Conservation (phyloP, 2,113 vertebrate genomes). For the Spea multiplicata region DNA sequence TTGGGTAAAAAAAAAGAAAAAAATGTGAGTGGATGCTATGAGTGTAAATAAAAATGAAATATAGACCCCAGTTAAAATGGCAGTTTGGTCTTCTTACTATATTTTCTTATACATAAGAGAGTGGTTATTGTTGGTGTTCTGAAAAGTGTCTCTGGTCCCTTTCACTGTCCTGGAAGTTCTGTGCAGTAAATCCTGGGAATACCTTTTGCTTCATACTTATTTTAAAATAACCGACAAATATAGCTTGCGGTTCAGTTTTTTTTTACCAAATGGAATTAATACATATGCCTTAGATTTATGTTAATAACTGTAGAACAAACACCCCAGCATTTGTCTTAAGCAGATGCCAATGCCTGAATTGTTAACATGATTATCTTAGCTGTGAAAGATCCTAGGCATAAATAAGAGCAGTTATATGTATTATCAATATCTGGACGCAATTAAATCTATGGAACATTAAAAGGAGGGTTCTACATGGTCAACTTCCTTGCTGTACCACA, state of each 20-base stretch:
- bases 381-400: no score
- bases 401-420: neutral
- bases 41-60: neutral
- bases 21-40: neutral
- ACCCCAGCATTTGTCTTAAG: neutral
- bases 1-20: neutral
- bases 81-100: neutral
- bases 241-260: no score
- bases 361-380: neutral
- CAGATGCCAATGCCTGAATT: neutral
- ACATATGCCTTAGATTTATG: neutral
- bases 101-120: neutral
- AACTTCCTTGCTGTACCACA: neutral
- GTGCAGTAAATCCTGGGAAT: neutral
- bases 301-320: neutral
- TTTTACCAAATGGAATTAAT: neutral
- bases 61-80: no score
- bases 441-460: neutral
- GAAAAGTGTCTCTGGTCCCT: neutral
- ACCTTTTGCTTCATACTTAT: neutral
- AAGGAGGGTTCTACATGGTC: neutral
- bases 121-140: neutral
- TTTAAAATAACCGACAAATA: neutral
- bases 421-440: neutral
- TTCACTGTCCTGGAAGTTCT: neutral